These are phyloP conservation scores for Archivesica marissinica DNA, from an alignment of 1,140 invertebrate species.

Conservation along the genomic window DNA sequence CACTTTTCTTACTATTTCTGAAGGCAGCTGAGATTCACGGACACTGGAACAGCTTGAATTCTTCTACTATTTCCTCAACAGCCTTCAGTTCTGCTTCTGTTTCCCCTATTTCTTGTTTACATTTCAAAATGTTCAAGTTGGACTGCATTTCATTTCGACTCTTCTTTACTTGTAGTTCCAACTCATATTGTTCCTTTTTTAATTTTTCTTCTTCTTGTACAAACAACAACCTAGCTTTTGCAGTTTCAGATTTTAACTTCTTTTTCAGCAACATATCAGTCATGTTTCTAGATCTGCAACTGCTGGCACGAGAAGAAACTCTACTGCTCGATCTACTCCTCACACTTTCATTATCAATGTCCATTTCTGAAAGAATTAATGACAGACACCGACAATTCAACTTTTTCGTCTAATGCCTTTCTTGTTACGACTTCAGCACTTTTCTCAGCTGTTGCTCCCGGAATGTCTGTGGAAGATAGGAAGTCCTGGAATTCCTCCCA, in stretches of 20 bases:
- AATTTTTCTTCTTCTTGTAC: slow-evolving; percentile 11
- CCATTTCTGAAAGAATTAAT: slow-evolving; percentile 2
- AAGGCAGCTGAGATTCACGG: not conserved
- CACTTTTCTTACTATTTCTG: slow-evolving; percentile 5
- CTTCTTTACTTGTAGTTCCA: not conserved
- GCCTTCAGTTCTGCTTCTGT: slow-evolving; percentile 15
- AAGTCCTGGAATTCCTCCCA: not conserved
- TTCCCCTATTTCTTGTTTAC: not conserved
- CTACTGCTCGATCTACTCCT: slow-evolving; percentile 14
- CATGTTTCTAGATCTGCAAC: not conserved
- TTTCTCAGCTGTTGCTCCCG: not conserved
- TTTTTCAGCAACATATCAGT: not conserved
- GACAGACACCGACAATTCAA: not conserved
- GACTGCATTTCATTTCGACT: not conserved
- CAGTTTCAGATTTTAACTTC: slow-evolving; percentile 4
- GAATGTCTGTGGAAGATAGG: not conserved
- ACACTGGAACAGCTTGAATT: not conserved
- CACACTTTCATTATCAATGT: slow-evolving; percentile 7
- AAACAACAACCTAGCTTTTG: slow-evolving; percentile 16
- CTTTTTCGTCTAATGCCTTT: not conserved
- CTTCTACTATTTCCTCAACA: slow-evolving; percentile 2
- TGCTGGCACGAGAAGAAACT: slow-evolving; percentile 5
- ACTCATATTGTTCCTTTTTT: slow-evolving; percentile 11
- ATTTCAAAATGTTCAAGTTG: slow-evolving; percentile 7
- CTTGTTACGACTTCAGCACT: not conserved